A percentile compares a stretch with the other conserved stretches of the same genome.
Conservation (phyloP, 2,888 invertebrate genomes). For the Flexamia atlantica region DNA sequence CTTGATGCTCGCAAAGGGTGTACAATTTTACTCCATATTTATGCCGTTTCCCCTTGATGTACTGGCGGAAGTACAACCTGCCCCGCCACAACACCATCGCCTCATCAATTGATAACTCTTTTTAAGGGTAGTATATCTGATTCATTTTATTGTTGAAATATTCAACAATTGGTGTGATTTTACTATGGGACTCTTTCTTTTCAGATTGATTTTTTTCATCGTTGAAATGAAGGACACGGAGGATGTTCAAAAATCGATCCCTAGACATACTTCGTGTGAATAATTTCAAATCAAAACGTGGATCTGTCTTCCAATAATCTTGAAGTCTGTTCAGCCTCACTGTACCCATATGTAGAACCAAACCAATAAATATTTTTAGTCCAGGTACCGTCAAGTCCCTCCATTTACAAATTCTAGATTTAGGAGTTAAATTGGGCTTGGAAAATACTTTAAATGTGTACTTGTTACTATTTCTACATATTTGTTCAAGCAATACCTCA, state of each 20-base stretch:
- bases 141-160: conserved; percentile 35
- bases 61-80: conserved; percentile 1
- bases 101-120: conserved; percentile 29
- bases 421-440: background rate
- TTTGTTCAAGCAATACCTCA: background rate
- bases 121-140: conserved; percentile 9
- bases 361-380: conserved; percentile 53
- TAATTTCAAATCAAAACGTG: conserved; percentile 54
- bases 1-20: conserved; percentile 31
- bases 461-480: conserved; percentile 8
- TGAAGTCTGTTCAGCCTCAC: conserved; percentile 59
- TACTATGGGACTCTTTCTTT: background rate
- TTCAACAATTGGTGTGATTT: conserved; percentile 25
- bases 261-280: conserved; percentile 52
- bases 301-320: conserved; percentile 62
- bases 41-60: too few species aligned
- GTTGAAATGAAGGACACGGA: conserved; percentile 56
- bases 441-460: conserved; percentile 16
- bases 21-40: conserved; percentile 32
- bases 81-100: conserved; percentile 43
- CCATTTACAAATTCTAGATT: background rate
- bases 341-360: conserved; percentile 63
- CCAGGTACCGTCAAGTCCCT: conserved; percentile 34
- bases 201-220: background rate
- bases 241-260: conserved; percentile 60